These are phyloP conservation scores for Aphelocoma californica DNA, from an alignment of 2,797 vertebrate species.

Conservation along the genomic window DNA sequence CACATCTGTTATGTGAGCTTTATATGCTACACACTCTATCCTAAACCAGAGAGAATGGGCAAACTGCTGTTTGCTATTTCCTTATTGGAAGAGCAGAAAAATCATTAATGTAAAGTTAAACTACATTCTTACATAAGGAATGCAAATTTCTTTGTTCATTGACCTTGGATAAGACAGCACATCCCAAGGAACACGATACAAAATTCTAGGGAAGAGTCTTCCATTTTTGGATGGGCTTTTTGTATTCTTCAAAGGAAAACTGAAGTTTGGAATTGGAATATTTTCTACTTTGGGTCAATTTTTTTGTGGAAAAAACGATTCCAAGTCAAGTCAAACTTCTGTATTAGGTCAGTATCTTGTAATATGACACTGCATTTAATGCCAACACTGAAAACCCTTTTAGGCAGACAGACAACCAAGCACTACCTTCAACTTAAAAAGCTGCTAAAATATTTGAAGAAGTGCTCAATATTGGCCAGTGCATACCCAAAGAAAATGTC, in stretches of 20 bases:
- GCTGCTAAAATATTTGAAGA: background rate
- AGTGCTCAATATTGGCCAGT: background rate
- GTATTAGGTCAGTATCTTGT: accelerated
- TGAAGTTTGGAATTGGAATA: background rate
- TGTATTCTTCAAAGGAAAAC: background rate
- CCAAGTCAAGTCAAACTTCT: background rate
- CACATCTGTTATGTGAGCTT: background rate
- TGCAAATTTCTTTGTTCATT: background rate
- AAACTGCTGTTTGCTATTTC: background rate
- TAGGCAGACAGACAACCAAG: background rate
- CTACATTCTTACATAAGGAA: background rate
- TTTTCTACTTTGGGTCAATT: background rate
- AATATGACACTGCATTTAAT: background rate
- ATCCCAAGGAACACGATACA: accelerated
- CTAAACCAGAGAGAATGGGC: background rate
- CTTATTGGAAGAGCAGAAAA: background rate
- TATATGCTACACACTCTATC: background rate
- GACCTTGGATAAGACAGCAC: background rate
- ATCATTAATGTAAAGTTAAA: background rate
- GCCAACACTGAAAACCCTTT: background rate
- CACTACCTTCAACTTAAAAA: background rate
- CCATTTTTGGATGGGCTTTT: background rate
- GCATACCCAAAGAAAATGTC: background rate
- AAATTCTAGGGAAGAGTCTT: background rate
- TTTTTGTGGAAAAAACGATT: background rate